Evolutionary conservation across 2,888 invertebrate genomes (phyloP).

Genomic region (Graphium colonna): DNA sequence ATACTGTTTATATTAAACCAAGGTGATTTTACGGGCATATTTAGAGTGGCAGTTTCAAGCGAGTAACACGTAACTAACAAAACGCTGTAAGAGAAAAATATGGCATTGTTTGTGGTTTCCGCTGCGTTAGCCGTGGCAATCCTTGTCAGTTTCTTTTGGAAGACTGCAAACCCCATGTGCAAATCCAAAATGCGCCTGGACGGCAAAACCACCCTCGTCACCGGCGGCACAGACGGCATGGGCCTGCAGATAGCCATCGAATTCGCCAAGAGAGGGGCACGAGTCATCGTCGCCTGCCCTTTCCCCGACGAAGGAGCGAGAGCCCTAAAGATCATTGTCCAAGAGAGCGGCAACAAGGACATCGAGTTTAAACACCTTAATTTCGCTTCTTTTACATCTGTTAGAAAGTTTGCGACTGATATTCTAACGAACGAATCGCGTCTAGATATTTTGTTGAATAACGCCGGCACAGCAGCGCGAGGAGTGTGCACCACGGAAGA

Average conservation of each 20-base stretch:
- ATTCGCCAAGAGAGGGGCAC: conserved; percentile 61
- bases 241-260: conserved; percentile 62
- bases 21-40: no score
- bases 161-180: conserved; percentile 57
- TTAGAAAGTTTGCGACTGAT: conserved; percentile 73
- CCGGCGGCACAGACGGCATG: conserved; percentile 66
- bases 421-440: conserved; percentile 48
- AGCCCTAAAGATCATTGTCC: conserved; percentile 81
- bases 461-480: conserved; percentile 87
- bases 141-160: conserved; percentile 57
- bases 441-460: conserved; percentile 91
- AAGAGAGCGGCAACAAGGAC: conserved; percentile 83
- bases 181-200: conserved; percentile 51
- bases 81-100: no score
- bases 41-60: no score
- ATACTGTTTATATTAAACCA: no score
- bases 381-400: conserved; percentile 85
- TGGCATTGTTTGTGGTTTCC: no score
- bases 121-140: conserved; percentile 9
- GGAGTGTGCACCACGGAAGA: conserved; percentile 86
- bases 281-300: conserved; percentile 67
- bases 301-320: conserved; percentile 54
- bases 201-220: conserved; percentile 60
- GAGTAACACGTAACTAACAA: no score
- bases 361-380: conserved; percentile 86